Evolutionary conservation across 2,113 vertebrate genomes (phyloP), one percentile per base, ranked within the genome.

Genomic region (Sceloporus undulatus): DNA sequence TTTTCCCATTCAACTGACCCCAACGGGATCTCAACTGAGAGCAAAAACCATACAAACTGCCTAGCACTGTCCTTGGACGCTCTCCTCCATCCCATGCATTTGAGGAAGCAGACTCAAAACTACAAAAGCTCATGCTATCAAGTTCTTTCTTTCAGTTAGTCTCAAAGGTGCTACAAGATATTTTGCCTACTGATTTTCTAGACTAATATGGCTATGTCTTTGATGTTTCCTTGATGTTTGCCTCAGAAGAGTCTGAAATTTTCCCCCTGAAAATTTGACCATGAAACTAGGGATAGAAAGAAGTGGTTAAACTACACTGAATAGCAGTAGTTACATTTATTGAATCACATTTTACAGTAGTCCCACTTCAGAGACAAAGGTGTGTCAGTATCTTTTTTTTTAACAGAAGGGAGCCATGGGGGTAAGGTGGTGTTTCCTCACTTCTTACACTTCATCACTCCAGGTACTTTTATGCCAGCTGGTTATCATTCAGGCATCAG

Each of bases 391-490:
- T 34, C 42, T 9, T 21, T 14, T 29, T 84, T 82, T 25, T 48
- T 9, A 38, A 82, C 70, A 82, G 83, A 10, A 80, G 79, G 84
- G 38, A 21, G 54, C 59, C 52, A 62, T 0, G 0, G 21, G 59
- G 27, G 90, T 92, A 62, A 23, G 0, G 4, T 42, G 29, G 80
- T 25, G 73, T 52, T 42, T 1, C 90, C 80, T 23, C 84, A 29
- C 82, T 27, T 34, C 88, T 80, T 87, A 85, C 86, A 18, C 77
- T 86, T 84, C 19, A 42, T 23, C 7, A 23, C 38, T 23, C 21
- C 40, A 76, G 74, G 40, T 42, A 76, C 38, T 42, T 91, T 82
- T 92, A 40, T 76, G 1, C 19, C 9, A 75, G 74, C 59, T 62
- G 59, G 59, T 62, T 62, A 62, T 21, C 75, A 48, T 77, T 21